A percentile compares a stretch with the other conserved stretches of the same genome.
phyloP scores from a whole-genome alignment of 2,888 invertebrate genomes.

The Drosophila melanosoma region DNA sequence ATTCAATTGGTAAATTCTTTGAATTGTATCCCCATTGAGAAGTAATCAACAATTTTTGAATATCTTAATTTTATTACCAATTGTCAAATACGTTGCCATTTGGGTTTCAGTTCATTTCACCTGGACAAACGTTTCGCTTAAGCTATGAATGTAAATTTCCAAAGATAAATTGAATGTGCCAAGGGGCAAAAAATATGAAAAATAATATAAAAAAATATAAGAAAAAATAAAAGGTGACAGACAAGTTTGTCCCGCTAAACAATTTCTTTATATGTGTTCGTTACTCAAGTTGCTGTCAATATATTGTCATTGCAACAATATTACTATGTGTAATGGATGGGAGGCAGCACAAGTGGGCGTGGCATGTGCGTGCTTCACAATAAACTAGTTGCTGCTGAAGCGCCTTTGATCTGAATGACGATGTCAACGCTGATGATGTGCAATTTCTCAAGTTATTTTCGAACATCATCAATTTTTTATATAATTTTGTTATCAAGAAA shows the following conservation, averaged over 20 bases:
- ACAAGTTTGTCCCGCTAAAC: slow-evolving; percentile 45
- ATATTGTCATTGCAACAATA: slow-evolving; percentile 69
- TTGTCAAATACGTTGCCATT: slow-evolving; percentile 29
- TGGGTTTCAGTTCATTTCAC: slow-evolving; percentile 25
- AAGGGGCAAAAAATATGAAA: slow-evolving; percentile 38
- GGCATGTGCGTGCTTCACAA: slow-evolving; percentile 33
- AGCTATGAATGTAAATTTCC: slow-evolving; percentile 48
- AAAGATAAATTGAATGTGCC: slow-evolving; percentile 63
- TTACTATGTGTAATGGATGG: slow-evolving; percentile 10
- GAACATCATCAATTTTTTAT: slow-evolving; percentile 72
- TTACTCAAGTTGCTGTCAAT: slow-evolving; percentile 44
- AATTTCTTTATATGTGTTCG: slow-evolving; percentile 44
- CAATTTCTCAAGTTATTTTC: slow-evolving; percentile 71
- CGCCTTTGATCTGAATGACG: slow-evolving; percentile 73
- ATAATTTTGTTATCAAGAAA: slow-evolving; percentile 36
- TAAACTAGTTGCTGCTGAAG: slow-evolving; percentile 59
- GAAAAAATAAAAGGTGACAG: slow-evolving; percentile 19
- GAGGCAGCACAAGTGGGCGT: slow-evolving; percentile 13
- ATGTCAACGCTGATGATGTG: slow-evolving; percentile 68
- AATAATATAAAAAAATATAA: slow-evolving; percentile 41
- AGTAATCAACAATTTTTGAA: slow-evolving; percentile 40
- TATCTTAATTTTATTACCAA: slow-evolving; percentile 44
- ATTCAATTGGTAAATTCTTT: slow-evolving; percentile 3
- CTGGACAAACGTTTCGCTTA: slow-evolving; percentile 34
- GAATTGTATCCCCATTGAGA: slow-evolving; percentile 20